These are phyloP conservation scores for Drosophila diplacantha DNA, from an alignment of 2,888 invertebrate species.

Conservation along the genomic window DNA sequence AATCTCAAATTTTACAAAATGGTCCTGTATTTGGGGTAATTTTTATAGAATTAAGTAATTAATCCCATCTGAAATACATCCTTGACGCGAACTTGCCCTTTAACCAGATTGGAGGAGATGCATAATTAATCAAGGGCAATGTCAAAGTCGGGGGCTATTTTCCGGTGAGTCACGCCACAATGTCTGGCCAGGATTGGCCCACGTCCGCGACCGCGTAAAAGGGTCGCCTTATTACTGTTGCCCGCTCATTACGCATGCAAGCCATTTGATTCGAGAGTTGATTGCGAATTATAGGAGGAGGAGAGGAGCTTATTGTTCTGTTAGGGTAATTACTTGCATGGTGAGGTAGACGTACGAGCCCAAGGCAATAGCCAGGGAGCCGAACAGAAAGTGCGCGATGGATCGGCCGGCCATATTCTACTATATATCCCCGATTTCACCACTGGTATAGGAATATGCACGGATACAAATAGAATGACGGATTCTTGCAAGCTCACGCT, in stretches of 20 bases:
- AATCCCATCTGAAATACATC: not conserved
- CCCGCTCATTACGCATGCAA: slow-evolving; percentile 30
- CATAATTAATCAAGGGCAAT: slow-evolving; percentile 44
- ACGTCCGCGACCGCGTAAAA: slow-evolving; percentile 1
- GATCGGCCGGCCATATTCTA: slow-evolving; percentile 60
- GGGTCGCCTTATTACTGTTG: not conserved
- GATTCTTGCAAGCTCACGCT: slow-evolving; percentile 60
- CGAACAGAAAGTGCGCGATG: slow-evolving; percentile 70
- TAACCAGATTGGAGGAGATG: slow-evolving; percentile 5
- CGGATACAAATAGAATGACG: slow-evolving; percentile 17
- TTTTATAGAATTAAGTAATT: not conserved
- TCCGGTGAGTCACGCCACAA: slow-evolving; percentile 10
- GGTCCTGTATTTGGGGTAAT: not conserved
- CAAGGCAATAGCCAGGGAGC: slow-evolving; percentile 73
- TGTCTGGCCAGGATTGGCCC: slow-evolving; percentile 19
- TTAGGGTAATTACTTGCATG: slow-evolving; percentile 71
- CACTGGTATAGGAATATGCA: slow-evolving; percentile 34
- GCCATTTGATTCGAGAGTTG: slow-evolving; percentile 12
- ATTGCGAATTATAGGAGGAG: slow-evolving; percentile 8
- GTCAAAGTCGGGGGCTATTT: not conserved
- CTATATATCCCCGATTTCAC: slow-evolving; percentile 50
- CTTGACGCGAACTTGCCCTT: slow-evolving; percentile 7
- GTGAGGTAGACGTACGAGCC: slow-evolving; percentile 74
- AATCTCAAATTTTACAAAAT: too few relatives aligned
- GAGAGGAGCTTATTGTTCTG: slow-evolving; percentile 6